Evolutionary conservation across 2,797 vertebrate genomes (phyloP).

Genomic region (Intellagama lesueurii): DNA sequence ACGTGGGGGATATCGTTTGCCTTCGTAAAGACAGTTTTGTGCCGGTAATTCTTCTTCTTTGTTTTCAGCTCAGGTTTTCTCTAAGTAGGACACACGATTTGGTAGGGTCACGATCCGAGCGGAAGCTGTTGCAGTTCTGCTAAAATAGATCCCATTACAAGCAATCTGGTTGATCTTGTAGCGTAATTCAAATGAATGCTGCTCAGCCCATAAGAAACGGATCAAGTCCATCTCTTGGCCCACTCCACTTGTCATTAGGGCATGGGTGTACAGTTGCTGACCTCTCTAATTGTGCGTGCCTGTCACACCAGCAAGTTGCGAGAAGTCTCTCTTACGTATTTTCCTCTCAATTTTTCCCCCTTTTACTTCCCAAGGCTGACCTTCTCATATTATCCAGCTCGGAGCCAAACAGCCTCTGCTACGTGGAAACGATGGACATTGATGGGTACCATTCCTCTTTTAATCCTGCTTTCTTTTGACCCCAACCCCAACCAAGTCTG

Average conservation of each 20-base stretch:
- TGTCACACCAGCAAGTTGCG: background rate
- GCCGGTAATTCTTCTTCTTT: constrained; percentile 81
- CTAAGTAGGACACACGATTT: background rate
- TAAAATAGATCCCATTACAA: background rate
- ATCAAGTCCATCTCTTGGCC: background rate
- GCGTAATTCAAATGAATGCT: background rate
- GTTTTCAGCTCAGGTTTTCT: background rate
- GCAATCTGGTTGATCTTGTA: background rate
- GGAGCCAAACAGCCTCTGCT: constrained; percentile 93
- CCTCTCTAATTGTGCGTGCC: background rate
- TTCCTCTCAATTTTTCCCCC: accelerated
- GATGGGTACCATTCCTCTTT: constrained; percentile 83
- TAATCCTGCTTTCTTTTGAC: background rate
- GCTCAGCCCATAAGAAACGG: background rate
- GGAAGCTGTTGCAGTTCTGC: too few species aligned
- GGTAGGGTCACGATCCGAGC: background rate
- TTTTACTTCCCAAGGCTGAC: constrained; percentile 81
- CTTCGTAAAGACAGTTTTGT: constrained; percentile 86
- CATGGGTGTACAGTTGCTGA: background rate
- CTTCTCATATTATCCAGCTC: constrained; percentile 90
- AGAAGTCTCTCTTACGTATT: background rate
- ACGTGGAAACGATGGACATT: constrained; percentile 92
- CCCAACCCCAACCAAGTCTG: background rate
- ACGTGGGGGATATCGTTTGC: constrained; percentile 88
- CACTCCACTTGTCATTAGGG: background rate